A percentile compares a stretch with the other conserved stretches of the same genome.
These are phyloP conservation scores for Cataglyphis cursor DNA, from an alignment of 2,888 invertebrate genomes.

Conservation along the genomic window DNA sequence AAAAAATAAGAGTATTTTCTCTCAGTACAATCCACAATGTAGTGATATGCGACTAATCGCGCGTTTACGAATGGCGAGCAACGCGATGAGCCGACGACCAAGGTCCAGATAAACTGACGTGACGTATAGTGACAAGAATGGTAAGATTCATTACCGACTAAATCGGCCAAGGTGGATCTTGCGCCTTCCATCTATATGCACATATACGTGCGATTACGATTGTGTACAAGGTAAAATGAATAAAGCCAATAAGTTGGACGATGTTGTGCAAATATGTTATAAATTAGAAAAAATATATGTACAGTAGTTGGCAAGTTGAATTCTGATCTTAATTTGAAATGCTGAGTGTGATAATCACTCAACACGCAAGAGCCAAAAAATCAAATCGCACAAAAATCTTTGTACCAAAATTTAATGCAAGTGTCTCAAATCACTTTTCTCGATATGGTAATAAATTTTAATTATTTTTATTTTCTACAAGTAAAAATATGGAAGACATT, in stretches of 20 bases:
- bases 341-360: background rate
- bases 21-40: background rate
- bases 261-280: constrained; percentile 15
- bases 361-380: background rate
- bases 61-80: constrained; percentile 9
- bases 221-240: constrained; percentile 37
- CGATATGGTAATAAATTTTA: background rate
- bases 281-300: background rate
- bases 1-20: constrained; percentile 8
- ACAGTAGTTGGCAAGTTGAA: background rate
- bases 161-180: constrained; percentile 53
- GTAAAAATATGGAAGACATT: background rate
- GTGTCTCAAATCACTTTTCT: background rate
- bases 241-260: constrained; percentile 15
- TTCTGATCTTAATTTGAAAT: background rate
- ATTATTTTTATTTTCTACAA: background rate
- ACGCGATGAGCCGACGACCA: constrained; percentile 40
- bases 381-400: background rate
- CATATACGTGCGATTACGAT: too few species aligned
- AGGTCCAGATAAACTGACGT: constrained; percentile 60
- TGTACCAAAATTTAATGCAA: background rate
- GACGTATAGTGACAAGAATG: constrained; percentile 60
- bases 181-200: background rate
- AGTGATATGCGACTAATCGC: constrained; percentile 31
- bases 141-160: constrained; percentile 59